Evolutionary conservation across 2,888 invertebrate species (phyloP), one percentile per base, ranked within the genome.

Genomic region (Heliconius hortense): DNA sequence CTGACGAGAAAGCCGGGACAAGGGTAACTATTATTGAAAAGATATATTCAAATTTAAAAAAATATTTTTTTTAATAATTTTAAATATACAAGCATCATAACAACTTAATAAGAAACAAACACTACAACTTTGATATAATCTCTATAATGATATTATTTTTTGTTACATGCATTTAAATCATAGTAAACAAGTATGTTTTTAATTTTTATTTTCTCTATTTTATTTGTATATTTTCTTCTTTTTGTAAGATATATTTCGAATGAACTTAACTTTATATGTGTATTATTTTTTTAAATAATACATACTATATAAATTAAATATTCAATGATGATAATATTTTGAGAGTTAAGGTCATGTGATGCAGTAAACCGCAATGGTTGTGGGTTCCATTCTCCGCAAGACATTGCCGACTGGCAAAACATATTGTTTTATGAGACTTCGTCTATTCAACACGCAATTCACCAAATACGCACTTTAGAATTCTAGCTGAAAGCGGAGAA

Each of bases 11-110:
- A 59, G 59, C 64, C 28, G 63, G 39, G 69, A 71, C 63, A 70
- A 75, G 74, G 74, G 28, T 71, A 71, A 71, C n/a, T 56, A 26
- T 24, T 26, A 66, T 66, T 43, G 7, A 69, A 39, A 39, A 15
- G 8, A 8, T 24, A 31, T 15, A 39, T 43, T n/a, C 24, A 5
- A n/a, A 64, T 39, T 8, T n/a, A 56, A 56, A n/a, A 21, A 56
- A 10, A n/a, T 0, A 13, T 15, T 13, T 24, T 24, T 24, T 48
- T 18, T 48, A 43, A 5, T 18, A 4, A 43, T 43, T 43, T 18
- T 18, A 18, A 18, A 43, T 18, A 43, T 43, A 43, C 18, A 43
- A 43, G 4, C 15, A 18, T 43, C 15, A 18, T 43, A 43, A 43
- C 43, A 43, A 18, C 43, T 43, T 15, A 43, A 43, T 43, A 43